These are phyloP conservation scores for Drosophila bunnanda DNA, from an alignment of 2,888 invertebrate species.

Conservation along the genomic window DNA sequence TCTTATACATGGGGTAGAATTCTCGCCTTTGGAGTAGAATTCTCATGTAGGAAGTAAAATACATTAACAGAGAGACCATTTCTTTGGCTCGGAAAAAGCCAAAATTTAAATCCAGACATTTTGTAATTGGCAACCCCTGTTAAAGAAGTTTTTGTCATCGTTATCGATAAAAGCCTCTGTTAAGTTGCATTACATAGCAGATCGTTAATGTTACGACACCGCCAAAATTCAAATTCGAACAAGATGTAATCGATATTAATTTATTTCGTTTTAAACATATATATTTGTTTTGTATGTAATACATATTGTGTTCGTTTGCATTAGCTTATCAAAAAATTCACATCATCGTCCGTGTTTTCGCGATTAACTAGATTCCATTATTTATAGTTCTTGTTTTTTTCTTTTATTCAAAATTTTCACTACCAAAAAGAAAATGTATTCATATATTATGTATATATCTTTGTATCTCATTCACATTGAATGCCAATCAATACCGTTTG, in stretches of 20 bases:
- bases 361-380: conserved; percentile 70
- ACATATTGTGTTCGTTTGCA: conserved; percentile 49
- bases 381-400: conserved; percentile 26
- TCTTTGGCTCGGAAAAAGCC: no score
- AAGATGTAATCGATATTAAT: conserved; percentile 14
- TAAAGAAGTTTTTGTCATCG: no score
- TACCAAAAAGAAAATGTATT: conserved; percentile 67
- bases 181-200: no score
- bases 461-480: conserved; percentile 53
- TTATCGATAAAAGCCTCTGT: no score
- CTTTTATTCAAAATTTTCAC: conserved; percentile 59
- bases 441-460: conserved; percentile 28
- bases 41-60: no score
- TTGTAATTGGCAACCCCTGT: no score
- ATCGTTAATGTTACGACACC: neutral
- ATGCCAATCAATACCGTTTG: conserved; percentile 62
- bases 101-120: no score
- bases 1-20: no score
- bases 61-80: no score
- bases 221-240: conserved; percentile 3
- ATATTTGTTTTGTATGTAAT: conserved; percentile 60
- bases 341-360: conserved; percentile 32
- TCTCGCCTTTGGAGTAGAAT: no score
- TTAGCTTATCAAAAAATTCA: conserved; percentile 70
- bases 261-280: conserved; percentile 59